Base-by-base conservation (phyloP, 2,113 vertebrate genomes). In the Illadopsis cleaveri region DNA sequence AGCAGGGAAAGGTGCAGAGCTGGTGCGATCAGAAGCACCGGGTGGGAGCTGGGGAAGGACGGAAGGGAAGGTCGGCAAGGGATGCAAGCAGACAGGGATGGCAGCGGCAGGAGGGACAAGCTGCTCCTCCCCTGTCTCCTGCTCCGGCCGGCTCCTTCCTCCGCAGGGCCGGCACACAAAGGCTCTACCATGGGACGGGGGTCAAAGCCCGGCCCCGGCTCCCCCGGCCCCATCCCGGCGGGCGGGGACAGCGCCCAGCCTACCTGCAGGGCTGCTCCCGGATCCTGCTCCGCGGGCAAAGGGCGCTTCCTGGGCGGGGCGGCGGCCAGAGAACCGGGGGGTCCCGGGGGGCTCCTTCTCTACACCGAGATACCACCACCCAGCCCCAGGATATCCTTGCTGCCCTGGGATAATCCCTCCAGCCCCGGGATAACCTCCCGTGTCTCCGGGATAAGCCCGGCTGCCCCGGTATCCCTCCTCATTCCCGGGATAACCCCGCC, bases 241-340 rank as follows among this genome's bases (percentile, higher is more conserved):
- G 37, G 37, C 8, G 14, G 58, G 28, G 8, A 23, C 31, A 35
- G 28, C 5, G 27, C 73, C 61, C 23, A 27, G 35, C 95, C 90
- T 35, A 73, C 87, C 93, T 53, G 56, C 65, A 13, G 50, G 10
- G 44, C 76, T 40, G 64, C 65, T 66, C 40, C 61, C 76, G 8
- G 61, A 54, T 89, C 92, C 94, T n/a, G 61, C 82, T 85, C 56
- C 35, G 82, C 66, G 35, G 89, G 45, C 86, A 82, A 87, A 92
- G 68, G 64, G 86, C 82, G 60, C 91, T 94, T 90, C 95, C 91
- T 69, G 91, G 86, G 91, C 65, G 82, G 48, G 48, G 48, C 13
- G 12, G 48, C 48, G 48, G 13, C 48, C 12, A 30, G 13, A 3
- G 25, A 45, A 2, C 44, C 18, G 30, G 27, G 11, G 2, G 3